Evolutionary conservation across 2,113 vertebrate species (phyloP), one percentile per base, ranked within the genome.

Genomic region (Gallinago paraguaiae): DNA sequence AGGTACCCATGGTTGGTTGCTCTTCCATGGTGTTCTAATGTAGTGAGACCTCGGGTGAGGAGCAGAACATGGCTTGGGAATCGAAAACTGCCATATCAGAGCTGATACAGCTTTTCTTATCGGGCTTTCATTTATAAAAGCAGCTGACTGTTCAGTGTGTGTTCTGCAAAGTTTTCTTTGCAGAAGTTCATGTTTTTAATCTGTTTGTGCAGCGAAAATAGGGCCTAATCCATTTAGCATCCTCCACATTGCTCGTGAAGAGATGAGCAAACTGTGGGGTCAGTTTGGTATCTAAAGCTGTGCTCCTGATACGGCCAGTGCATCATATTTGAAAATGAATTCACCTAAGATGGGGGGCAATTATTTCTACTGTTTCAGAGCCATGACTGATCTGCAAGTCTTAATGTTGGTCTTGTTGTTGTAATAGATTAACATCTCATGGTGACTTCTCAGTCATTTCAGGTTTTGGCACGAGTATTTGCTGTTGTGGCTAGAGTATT

Each of bases 1-100:
- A 11, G 23, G 3, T 30, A 11, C 9, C 53, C 5, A 1, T 0
- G 3, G 30, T 4, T 71, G 6, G 3, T 45, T 86, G 9, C 15
- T 48, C 39, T 91, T 75, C 41, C 2, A 0, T 27, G 37, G 14
- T 50, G 20, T 17, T 79, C 19, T 41, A 86, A 12, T 5, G 27
- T 27, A 79, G 3, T 2, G 12, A 70, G 30, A 67, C 39, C 23
- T 61, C 0, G 0, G 13, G 30, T n/a, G 20, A 81, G 48, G 46
- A 83, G 7, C 37, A 77, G 51, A 83, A 77, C n/a, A 27, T 54
- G 37, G 24, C 41, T 89, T 19, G 28, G 64, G 10, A 37, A 6
- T 22, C 86, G 37, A n/a, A 70, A 45, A 67, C 45, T 74, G 61
- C 27, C 53, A 85, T 41, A 83, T 37, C 39, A 43, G 76, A 92